Conservation (phyloP, 2,888 invertebrate species). For the Antitype chi region DNA sequence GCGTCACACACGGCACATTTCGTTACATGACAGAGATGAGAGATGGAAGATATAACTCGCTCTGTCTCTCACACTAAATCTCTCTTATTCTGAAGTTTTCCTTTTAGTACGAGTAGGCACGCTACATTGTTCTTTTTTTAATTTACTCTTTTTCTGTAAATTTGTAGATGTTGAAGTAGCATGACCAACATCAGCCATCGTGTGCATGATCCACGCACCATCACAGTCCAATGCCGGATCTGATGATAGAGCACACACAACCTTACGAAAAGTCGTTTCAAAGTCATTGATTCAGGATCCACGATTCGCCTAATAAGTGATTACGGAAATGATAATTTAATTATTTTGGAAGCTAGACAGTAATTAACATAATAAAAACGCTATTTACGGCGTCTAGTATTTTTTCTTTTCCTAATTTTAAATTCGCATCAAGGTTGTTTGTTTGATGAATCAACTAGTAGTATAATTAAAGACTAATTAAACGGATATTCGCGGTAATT, state of each 20-base stretch:
- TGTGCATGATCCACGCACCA: not conserved
- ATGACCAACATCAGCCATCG: not conserved
- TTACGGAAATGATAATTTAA: slow-evolving; percentile 51
- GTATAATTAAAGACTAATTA: slow-evolving; percentile 59
- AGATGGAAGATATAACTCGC: not conserved
- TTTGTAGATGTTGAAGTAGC: not conserved
- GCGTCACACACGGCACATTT: not conserved
- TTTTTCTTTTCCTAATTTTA: slow-evolving; percentile 42
- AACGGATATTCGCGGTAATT: slow-evolving; percentile 32
- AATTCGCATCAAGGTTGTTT: slow-evolving; percentile 53
- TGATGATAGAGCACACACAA: slow-evolving; percentile 24
- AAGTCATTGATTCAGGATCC: slow-evolving; percentile 31
- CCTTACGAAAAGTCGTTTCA: slow-evolving; percentile 19
- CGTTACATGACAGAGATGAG: not conserved
- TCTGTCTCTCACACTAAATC: not conserved
- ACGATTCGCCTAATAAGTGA: slow-evolving; percentile 31
- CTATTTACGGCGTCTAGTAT: slow-evolving; percentile 34
- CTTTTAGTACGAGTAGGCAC: not conserved
- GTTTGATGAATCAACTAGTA: slow-evolving; percentile 33
- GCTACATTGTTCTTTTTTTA: too few relatives aligned
- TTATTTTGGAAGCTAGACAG: slow-evolving; percentile 43
- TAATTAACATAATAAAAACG: slow-evolving; percentile 56
- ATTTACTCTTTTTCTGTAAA: too few relatives aligned
- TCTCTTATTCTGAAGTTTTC: not conserved
- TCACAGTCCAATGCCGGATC: slow-evolving; percentile 3